Evolutionary conservation across 2,888 invertebrate species (phyloP).

Genomic region (Podotricha telesiphe): DNA sequence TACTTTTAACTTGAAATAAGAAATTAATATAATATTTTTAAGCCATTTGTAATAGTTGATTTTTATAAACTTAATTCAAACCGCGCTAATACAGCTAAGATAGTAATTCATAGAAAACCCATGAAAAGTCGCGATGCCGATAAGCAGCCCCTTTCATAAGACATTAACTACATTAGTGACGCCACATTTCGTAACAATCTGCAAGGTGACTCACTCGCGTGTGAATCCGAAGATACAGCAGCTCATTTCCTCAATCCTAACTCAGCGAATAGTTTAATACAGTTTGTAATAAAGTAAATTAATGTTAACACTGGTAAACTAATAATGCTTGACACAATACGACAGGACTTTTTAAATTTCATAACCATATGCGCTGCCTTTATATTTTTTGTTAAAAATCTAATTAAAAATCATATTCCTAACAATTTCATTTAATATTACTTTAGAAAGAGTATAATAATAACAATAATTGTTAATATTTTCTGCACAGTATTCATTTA

Average conservation of each 20-base stretch:
- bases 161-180: constrained; percentile 83
- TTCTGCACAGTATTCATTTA: too few relatives aligned
- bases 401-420: too few relatives aligned
- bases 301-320: background rate
- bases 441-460: too few relatives aligned
- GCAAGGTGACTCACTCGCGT: constrained; percentile 74
- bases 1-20: too few relatives aligned
- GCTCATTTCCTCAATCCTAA: constrained; percentile 72
- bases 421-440: too few relatives aligned
- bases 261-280: constrained; percentile 39
- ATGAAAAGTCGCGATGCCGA: constrained; percentile 69
- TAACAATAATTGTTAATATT: too few relatives aligned
- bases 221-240: constrained; percentile 83
- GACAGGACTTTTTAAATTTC: background rate
- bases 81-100: background rate
- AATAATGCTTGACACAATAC: background rate
- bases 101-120: constrained; percentile 49
- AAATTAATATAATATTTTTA: too few relatives aligned
- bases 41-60: background rate
- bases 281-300: constrained; percentile 30
- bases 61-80: background rate
- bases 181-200: constrained; percentile 83
- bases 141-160: constrained; percentile 81
- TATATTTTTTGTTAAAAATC: too few relatives aligned
- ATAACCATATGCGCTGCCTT: too few relatives aligned